These are phyloP conservation scores for Conchocele bisecta DNA, from an alignment of 2,888 invertebrate species.

Conservation along the genomic window DNA sequence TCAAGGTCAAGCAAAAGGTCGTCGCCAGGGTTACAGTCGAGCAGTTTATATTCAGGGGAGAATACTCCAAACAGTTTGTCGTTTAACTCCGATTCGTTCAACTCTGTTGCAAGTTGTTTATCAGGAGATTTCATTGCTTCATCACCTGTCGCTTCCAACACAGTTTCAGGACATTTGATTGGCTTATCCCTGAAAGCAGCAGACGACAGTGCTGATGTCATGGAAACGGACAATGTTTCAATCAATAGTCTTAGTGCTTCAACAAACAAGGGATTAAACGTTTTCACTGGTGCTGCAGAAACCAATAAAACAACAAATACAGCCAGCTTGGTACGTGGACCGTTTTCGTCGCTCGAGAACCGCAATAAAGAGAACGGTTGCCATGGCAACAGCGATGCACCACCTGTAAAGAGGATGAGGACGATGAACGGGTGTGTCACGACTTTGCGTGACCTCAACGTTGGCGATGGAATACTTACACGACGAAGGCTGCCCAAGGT, in stretches of 20 bases:
- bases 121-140: background rate
- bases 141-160: background rate
- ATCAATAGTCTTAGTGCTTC: no score
- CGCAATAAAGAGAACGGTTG: background rate
- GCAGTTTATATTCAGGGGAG: constrained; percentile 4
- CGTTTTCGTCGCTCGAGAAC: constrained; percentile 14
- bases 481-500: constrained; percentile 71
- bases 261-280: no score
- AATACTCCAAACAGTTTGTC: background rate
- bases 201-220: no score
- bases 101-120: background rate
- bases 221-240: no score
- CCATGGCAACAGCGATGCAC: background rate
- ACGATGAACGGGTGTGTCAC: constrained; percentile 10
- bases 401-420: constrained; percentile 48
- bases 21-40: background rate
- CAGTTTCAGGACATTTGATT: background rate
- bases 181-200: no score
- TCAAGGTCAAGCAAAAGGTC: constrained; percentile 19
- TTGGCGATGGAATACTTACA: constrained; percentile 70
- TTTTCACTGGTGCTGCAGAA: no score
- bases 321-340: no score
- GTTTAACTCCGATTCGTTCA: background rate
- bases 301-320: no score
- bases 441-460: constrained; percentile 51